Conservation (phyloP, 2,888 invertebrate genomes). For the Tetropium fuscum region DNA sequence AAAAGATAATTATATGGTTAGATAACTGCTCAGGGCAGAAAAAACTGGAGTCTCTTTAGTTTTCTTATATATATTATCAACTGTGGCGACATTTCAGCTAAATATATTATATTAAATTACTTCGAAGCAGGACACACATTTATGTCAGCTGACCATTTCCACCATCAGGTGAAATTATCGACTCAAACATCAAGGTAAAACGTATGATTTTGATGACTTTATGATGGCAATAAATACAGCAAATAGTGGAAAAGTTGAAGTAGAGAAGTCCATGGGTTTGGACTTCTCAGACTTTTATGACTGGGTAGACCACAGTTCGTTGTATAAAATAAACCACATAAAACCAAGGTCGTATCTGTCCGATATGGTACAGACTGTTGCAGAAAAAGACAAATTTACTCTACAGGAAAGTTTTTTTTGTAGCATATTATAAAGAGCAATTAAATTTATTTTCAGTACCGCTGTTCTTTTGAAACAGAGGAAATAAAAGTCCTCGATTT, state of each 20-base stretch:
- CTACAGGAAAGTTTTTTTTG: neutral
- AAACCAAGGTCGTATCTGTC: neutral
- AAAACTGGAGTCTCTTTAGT: conserved; percentile 34
- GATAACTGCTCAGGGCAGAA: conserved; percentile 32
- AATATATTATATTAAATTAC: conserved; percentile 24
- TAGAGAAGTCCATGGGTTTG: neutral
- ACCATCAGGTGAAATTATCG: conserved; percentile 25
- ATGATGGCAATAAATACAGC: neutral
- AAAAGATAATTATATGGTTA: conserved; percentile 23
- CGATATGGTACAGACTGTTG: neutral
- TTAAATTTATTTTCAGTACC: conserved; percentile 1
- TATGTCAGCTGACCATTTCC: conserved; percentile 30
- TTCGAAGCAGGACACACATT: conserved; percentile 34
- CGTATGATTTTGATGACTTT: conserved; percentile 33
- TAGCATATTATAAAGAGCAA: neutral
- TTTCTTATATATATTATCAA: conserved; percentile 32
- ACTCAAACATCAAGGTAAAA: conserved; percentile 31
- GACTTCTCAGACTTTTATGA: conserved; percentile 1
- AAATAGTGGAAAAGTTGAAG: conserved; percentile 2
- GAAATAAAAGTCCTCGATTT: neutral
- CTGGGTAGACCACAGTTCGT: neutral
- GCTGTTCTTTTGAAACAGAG: neutral
- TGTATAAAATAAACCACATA: neutral
- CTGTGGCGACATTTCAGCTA: conserved; percentile 28
- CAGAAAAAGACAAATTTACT: neutral